Conservation (phyloP, 1,140 invertebrate species). For the Drosophila rhopaloa region DNA sequence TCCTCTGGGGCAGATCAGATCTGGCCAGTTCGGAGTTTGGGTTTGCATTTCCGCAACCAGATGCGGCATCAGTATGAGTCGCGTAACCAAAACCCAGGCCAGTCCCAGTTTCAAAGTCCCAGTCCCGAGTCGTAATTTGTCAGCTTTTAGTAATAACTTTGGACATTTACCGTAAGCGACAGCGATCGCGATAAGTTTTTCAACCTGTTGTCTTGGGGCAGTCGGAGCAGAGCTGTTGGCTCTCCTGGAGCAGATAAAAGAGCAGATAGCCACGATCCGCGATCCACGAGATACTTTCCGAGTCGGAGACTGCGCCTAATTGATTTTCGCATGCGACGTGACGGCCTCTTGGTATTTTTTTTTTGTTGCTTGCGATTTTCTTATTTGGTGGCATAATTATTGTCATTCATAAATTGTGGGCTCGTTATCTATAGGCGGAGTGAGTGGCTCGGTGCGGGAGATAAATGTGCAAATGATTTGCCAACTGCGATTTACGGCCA, state of each 20-base stretch:
- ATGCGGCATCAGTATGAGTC: slow-evolving; percentile 24
- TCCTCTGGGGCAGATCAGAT: slow-evolving; percentile 29
- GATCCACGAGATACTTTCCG: slow-evolving; percentile 62
- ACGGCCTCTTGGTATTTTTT: slow-evolving; percentile 20
- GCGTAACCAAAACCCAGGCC: slow-evolving; percentile 41
- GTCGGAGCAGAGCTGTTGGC: slow-evolving; percentile 17
- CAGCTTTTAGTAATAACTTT: slow-evolving; percentile 81
- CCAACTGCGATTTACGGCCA: slow-evolving; percentile 42
- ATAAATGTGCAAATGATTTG: slow-evolving; percentile 56
- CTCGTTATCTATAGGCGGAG: slow-evolving; percentile 55
- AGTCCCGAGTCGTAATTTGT: slow-evolving; percentile 68
- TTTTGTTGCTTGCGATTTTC: slow-evolving; percentile 27
- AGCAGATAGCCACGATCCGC: slow-evolving; percentile 48
- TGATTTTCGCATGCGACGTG: slow-evolving; percentile 75
- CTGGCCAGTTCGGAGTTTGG: slow-evolving; percentile 19
- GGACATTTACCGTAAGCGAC: slow-evolving; percentile 76
- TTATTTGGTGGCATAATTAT: slow-evolving; percentile 68
- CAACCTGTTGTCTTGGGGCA: slow-evolving; percentile 62
- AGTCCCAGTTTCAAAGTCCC: slow-evolving; percentile 12
- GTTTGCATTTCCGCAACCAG: slow-evolving; percentile 63
- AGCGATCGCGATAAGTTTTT: slow-evolving; percentile 71
- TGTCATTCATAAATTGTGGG: slow-evolving; percentile 71
- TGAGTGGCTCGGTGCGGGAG: slow-evolving; percentile 13
- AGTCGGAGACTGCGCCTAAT: slow-evolving; percentile 53
- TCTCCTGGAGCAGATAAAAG: slow-evolving; percentile 57